Percentiles rank a stretch among this genome's conserved stretches.
Conservation (phyloP, 2,797 vertebrate genomes). For the Acrossocheilus wenchowensis region DNA sequence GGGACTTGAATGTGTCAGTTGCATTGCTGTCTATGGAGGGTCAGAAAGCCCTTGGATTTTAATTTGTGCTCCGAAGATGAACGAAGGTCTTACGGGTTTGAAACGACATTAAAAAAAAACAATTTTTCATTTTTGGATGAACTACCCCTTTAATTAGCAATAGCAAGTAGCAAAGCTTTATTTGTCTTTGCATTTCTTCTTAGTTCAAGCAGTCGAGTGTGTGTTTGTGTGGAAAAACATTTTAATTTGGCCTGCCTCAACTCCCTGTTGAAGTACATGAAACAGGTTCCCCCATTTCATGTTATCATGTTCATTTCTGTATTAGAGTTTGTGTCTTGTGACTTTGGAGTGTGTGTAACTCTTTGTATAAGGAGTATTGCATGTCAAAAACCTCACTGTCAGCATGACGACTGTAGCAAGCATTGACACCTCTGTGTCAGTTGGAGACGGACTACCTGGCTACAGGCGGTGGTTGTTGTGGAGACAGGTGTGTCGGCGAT, state of each 20-base stretch:
- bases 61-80: not conserved
- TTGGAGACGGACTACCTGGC: constrained; percentile 40
- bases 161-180: not conserved
- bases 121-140: not conserved
- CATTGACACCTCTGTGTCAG: constrained; percentile 24
- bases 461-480: constrained; percentile 43
- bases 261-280: not conserved
- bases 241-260: not conserved
- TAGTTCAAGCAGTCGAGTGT: not conserved
- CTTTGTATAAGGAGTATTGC: not conserved
- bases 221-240: not conserved
- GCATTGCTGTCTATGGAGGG: not conserved
- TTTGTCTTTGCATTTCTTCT: not conserved
- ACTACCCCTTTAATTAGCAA: not conserved
- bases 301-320: not conserved
- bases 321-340: not conserved
- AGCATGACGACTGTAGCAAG: constrained; percentile 21
- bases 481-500: constrained; percentile 56
- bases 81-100: not conserved
- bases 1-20: not conserved
- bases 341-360: not conserved
- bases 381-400: not conserved
- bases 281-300: not conserved
- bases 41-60: not conserved
- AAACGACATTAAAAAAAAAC: no score